Conservation (phyloP, 2,797 vertebrate genomes). For the Dermochelys coriacea region DNA sequence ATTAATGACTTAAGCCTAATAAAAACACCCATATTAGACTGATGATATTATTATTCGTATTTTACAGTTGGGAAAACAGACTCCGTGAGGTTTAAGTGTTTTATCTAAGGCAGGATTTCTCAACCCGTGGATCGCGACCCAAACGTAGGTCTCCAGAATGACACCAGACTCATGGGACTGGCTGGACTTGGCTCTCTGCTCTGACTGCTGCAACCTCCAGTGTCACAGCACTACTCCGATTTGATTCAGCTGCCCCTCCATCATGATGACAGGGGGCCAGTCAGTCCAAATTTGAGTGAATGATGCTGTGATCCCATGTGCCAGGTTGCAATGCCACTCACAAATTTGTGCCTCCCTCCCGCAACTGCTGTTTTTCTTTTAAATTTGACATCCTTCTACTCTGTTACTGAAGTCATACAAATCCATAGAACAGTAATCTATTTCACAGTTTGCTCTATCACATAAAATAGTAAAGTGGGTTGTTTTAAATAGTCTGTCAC, state of each 20-base stretch:
- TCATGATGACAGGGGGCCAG: neutral
- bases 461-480: neutral
- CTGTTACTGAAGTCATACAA: neutral
- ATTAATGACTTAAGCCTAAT: constrained; percentile 59
- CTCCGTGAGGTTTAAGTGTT: constrained; percentile 16
- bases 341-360: neutral
- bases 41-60: constrained; percentile 37
- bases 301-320: neutral
- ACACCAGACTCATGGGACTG: neutral
- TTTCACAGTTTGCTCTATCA: constrained; percentile 32
- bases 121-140: neutral
- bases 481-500: neutral
- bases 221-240: neutral
- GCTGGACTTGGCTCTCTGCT: too few relatives aligned
- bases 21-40: constrained; percentile 44
- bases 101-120: constrained; percentile 12
- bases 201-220: neutral
- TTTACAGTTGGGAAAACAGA: constrained; percentile 26
- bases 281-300: neutral
- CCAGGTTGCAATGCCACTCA: neutral
- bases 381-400: constrained; percentile 28
- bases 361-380: neutral
- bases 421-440: neutral
- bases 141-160: neutral
- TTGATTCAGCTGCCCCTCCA: neutral